A percentile compares a stretch with the other conserved stretches of the same genome.
Conservation (phyloP, 2,888 invertebrate genomes). For the Xestia sexstrigata region DNA sequence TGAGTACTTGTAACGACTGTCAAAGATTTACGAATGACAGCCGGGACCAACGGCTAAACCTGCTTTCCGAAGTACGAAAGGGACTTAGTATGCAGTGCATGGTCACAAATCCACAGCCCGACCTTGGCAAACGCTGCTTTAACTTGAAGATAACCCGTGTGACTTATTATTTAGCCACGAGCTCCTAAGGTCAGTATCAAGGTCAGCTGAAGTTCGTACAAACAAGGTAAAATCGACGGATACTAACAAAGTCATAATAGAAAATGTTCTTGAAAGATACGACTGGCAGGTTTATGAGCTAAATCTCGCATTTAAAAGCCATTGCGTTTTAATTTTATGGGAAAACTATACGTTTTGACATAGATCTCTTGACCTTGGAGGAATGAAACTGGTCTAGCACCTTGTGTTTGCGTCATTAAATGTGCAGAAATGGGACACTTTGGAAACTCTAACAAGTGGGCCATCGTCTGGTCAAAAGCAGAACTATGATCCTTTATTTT, state of each 20-base stretch:
- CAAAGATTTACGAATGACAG: background rate
- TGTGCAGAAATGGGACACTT: background rate
- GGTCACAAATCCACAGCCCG: background rate
- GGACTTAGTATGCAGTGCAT: background rate
- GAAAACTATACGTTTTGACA: conserved; percentile 13
- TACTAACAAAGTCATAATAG: conserved; percentile 29
- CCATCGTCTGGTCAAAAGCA: background rate
- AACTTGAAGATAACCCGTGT: background rate
- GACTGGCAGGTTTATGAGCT: conserved; percentile 20
- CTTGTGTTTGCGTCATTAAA: background rate
- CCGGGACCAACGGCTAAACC: background rate
- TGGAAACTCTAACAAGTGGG: background rate
- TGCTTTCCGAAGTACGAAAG: background rate
- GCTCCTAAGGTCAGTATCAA: background rate
- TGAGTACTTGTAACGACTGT: background rate
- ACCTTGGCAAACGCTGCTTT: background rate
- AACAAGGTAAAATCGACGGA: background rate
- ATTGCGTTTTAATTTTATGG: conserved; percentile 28
- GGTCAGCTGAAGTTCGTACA: background rate
- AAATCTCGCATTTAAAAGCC: conserved; percentile 4
- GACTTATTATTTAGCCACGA: background rate
- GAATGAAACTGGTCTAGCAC: background rate
- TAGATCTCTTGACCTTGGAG: conserved; percentile 18
- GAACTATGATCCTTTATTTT: no score
- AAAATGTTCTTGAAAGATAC: conserved; percentile 27